Evolutionary conservation across 2,797 vertebrate species (phyloP).

Genomic region (Harpagifer antarcticus): DNA sequence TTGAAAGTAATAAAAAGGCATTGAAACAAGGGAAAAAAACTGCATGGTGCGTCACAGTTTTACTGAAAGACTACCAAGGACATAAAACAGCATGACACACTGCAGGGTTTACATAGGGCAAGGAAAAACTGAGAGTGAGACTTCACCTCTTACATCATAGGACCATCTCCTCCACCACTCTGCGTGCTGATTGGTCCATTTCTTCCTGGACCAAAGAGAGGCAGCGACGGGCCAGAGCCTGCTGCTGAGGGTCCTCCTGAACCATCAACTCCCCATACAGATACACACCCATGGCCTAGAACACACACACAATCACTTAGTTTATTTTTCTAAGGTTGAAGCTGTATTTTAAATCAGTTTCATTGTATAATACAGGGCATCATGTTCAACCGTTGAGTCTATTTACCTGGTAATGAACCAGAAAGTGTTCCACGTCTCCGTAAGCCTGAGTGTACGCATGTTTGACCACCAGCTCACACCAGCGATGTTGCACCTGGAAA

Average conservation of each 20-base stretch:
- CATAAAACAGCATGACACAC: not conserved
- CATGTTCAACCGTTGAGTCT: not conserved
- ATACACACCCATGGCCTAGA: conserved; percentile 97
- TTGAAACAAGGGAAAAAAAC: not conserved
- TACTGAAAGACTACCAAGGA: not conserved
- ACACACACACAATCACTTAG: conserved; percentile 32
- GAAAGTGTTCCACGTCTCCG: conserved; percentile 89
- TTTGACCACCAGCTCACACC: conserved; percentile 96
- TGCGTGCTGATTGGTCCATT: conserved; percentile 91
- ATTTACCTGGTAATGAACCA: conserved; percentile 91
- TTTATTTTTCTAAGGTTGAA: not conserved
- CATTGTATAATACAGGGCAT: not conserved
- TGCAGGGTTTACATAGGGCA: not conserved
- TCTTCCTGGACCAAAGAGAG: conserved; percentile 86
- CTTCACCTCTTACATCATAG: conserved; percentile 81
- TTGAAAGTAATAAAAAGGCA: not conserved
- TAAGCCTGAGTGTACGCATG: conserved; percentile 87
- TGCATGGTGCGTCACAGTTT: not conserved
- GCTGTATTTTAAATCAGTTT: not conserved
- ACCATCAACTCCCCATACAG: conserved; percentile 98
- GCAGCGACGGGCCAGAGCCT: conserved; percentile 89
- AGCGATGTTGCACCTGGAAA: conserved; percentile 92
- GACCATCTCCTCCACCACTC: conserved; percentile 95
- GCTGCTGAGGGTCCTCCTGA: conserved; percentile 90
- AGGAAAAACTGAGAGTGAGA: conserved; percentile 12